Percentiles rank a stretch among this genome's conserved stretches.
These are phyloP conservation scores for Phoenicopterus ruber DNA, from an alignment of 2,113 vertebrate genomes.

Conservation along the genomic window DNA sequence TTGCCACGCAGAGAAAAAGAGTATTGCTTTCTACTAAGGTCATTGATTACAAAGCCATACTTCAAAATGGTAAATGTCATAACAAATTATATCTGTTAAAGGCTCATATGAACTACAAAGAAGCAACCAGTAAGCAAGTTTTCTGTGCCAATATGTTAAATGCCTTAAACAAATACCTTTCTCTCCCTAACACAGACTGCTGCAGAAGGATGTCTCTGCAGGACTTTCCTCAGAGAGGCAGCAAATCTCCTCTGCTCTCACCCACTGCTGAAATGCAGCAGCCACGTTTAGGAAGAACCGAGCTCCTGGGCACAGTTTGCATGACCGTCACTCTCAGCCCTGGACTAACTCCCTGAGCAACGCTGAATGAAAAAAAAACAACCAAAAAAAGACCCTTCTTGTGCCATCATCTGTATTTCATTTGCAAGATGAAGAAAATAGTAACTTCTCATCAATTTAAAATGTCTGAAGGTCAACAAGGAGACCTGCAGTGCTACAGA, in stretches of 20 bases:
- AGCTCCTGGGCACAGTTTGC: not conserved
- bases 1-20: not conserved
- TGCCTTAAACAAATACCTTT: not conserved
- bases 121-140: not conserved
- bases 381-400: not conserved
- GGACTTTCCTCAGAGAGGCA: not conserved
- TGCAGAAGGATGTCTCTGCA: not conserved
- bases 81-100: not conserved
- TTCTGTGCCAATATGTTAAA: not conserved
- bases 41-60: not conserved
- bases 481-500: not conserved
- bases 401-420: not conserved
- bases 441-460: not conserved
- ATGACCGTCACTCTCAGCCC: not conserved
- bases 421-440: not conserved
- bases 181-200: not conserved
- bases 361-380: accelerated
- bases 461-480: not conserved
- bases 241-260: not conserved
- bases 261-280: not conserved
- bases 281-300: not conserved
- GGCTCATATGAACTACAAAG: not conserved
- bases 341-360: not conserved
- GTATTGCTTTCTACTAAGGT: not conserved
- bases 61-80: not conserved